Conservation (phyloP, 92 coral and sea anemone genomes). For the Palythoa heliodiscus region DNA sequence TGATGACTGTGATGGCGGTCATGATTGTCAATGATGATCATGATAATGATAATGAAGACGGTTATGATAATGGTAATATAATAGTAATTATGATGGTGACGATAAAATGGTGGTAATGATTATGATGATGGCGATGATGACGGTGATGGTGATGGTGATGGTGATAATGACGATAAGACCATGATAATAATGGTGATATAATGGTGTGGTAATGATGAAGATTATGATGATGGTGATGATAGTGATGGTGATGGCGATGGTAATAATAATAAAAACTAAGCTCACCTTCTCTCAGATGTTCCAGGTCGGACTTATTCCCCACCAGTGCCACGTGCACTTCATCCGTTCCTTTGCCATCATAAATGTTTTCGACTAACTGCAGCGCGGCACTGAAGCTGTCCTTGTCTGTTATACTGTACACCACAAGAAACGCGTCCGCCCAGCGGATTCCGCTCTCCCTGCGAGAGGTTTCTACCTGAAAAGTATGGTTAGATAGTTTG, state of each 20-base stretch:
- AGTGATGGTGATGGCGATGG: not conserved
- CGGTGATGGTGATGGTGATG: not conserved
- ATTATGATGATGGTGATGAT: not conserved
- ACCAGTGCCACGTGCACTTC: slow-evolving; percentile 93
- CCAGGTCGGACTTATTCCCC: slow-evolving; percentile 91
- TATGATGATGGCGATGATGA: not conserved
- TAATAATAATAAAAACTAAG: not conserved
- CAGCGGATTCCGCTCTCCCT: slow-evolving; percentile 75
- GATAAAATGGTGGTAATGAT: not conserved
- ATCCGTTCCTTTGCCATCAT: slow-evolving; percentile 91
- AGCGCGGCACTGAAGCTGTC: slow-evolving; percentile 92
- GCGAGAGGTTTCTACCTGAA: slow-evolving; percentile 23
- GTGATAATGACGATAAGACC: too few species aligned
- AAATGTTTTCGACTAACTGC: slow-evolving; percentile 83
- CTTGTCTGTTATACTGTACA: slow-evolving; percentile 96
- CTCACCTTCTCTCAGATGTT: slow-evolving; percentile 91
- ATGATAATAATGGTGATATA: not conserved
- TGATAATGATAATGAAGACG: not conserved
- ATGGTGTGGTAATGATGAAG: not conserved
- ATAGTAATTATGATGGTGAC: too few species aligned
- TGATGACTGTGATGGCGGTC: not conserved
- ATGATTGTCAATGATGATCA: not conserved
- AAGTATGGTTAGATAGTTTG: not conserved
- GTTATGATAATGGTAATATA: not conserved
- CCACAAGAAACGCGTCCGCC: slow-evolving; percentile 98